phyloP scores from a whole-genome alignment of 2,888 invertebrate genomes.

The Seira ritae region DNA sequence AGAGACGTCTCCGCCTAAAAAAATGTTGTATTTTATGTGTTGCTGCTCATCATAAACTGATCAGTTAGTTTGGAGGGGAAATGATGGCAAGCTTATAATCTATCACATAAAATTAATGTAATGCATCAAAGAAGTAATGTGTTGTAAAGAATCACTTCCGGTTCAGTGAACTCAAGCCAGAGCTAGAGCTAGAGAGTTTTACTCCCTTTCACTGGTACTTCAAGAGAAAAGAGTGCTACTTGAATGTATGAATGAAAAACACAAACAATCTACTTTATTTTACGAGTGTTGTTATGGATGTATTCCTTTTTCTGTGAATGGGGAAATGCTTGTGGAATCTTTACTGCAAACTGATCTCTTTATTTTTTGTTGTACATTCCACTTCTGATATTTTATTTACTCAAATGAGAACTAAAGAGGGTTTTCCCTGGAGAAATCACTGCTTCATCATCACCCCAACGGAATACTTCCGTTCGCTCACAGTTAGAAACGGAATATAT shows the following conservation, averaged over 20 bases:
- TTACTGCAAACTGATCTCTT: neutral
- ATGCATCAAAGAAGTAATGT: conserved; percentile 58
- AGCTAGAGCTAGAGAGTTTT: too few relatives aligned
- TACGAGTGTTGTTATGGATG: neutral
- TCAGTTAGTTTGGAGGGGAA: neutral
- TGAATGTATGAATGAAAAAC: too few relatives aligned
- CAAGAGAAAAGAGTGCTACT: too few relatives aligned
- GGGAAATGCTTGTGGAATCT: neutral
- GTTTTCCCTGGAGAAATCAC: conserved; percentile 73
- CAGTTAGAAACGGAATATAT: too few relatives aligned
- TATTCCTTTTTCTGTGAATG: neutral
- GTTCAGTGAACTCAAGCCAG: conserved; percentile 69
- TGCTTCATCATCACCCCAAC: conserved; percentile 68
- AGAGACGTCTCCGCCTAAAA: too few relatives aligned
- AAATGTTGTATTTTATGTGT: too few relatives aligned
- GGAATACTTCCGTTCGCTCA: conserved; percentile 67
- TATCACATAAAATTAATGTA: conserved; percentile 56
- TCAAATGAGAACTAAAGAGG: neutral
- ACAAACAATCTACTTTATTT: neutral
- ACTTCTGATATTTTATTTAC: neutral
- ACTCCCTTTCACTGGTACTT: conserved; percentile 27
- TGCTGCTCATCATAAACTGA: neutral
- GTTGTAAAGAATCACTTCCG: conserved; percentile 71
- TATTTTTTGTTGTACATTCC: too few relatives aligned
- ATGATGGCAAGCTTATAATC: neutral